Conservation (phyloP, 1,140 invertebrate genomes). For the Drosophila melanogaster region Release_6_plus_ISO1_MT NC_004354.4:4203501-4204000, state of each 20-base stretch:
- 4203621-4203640: conserved; percentile 40
- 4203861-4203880: conserved; percentile 78
- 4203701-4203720: conserved; percentile 30
- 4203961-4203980: conserved; percentile 14
- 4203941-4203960: background rate
- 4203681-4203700: conserved; percentile 15
- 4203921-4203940: background rate
- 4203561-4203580: background rate
- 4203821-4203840: conserved; percentile 48
- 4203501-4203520: background rate
- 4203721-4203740: background rate
- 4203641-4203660: conserved; percentile 44
- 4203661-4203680: conserved; percentile 78
- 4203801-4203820: background rate
- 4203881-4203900: conserved; percentile 59
- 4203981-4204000: background rate
- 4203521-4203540: background rate
- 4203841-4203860: conserved; percentile 39
- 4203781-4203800: conserved; percentile 31
- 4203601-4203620: conserved; percentile 2
- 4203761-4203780: conserved; percentile 63
- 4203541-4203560: background rate
- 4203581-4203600: background rate
- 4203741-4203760: conserved; percentile 22
- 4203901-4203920: conserved; percentile 59